phyloP scores from a whole-genome alignment of 2,888 invertebrate species.

The Folsomia manolachei region DNA sequence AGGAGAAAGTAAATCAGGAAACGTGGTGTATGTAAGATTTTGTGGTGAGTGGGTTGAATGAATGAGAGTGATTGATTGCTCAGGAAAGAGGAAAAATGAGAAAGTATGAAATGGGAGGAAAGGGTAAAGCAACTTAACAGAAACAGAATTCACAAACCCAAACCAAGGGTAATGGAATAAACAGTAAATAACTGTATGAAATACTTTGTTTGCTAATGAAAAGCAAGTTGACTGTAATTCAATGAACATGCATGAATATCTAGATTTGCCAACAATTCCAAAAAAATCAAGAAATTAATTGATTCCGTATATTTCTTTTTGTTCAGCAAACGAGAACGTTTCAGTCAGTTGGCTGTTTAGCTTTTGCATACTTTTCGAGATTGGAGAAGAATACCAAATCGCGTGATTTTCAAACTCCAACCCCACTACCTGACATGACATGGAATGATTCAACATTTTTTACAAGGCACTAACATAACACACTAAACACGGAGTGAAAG shows the following conservation, averaged over 20 bases:
- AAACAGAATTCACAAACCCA: too few relatives aligned
- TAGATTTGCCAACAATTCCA: too few relatives aligned
- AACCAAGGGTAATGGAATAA: too few relatives aligned
- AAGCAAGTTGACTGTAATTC: too few relatives aligned
- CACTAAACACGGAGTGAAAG: not conserved
- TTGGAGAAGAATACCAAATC: conserved; percentile 19
- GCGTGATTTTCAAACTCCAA: not conserved
- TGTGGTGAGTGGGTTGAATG: conserved; percentile 10
- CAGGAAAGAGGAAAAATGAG: conserved; percentile 30
- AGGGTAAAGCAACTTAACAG: conserved; percentile 28
- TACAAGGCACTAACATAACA: not conserved
- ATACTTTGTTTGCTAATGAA: too few relatives aligned
- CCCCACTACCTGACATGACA: not conserved
- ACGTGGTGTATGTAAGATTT: not conserved
- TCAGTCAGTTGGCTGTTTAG: too few relatives aligned
- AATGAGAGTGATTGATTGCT: conserved; percentile 41
- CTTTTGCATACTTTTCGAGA: too few relatives aligned
- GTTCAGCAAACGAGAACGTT: too few relatives aligned
- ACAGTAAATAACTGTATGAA: too few relatives aligned
- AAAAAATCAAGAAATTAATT: too few relatives aligned
- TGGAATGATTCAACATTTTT: not conserved
- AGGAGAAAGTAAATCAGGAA: not conserved
- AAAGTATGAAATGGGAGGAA: conserved; percentile 16
- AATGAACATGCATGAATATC: too few relatives aligned
- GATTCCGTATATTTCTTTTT: too few relatives aligned